Evolutionary conservation across 2,888 invertebrate species (phyloP).

Genomic region (Ecliptopera silaceata): DNA sequence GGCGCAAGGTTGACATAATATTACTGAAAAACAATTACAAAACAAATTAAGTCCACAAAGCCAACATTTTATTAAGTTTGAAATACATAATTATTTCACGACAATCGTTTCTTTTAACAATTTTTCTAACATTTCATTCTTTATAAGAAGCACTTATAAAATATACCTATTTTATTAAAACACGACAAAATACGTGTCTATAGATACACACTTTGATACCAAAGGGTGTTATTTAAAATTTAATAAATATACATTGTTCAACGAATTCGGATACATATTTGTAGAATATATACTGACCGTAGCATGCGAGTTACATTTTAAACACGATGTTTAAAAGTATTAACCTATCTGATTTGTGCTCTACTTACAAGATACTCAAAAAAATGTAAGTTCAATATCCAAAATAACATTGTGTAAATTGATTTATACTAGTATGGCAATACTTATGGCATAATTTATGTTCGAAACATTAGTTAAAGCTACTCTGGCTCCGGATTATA

Average conservation of each 20-base stretch:
- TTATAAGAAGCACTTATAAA: slow-evolving; percentile 53
- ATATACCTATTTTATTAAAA: slow-evolving; percentile 32
- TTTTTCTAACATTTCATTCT: slow-evolving; percentile 46
- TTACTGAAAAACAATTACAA: slow-evolving; percentile 35
- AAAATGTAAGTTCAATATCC: slow-evolving; percentile 13
- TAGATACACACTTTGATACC: slow-evolving; percentile 10
- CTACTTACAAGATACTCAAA: slow-evolving; percentile 8
- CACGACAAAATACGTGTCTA: slow-evolving; percentile 28
- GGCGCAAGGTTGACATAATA: not conserved
- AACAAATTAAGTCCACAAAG: slow-evolving; percentile 50
- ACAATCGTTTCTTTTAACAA: slow-evolving; percentile 47
- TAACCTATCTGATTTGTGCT: slow-evolving; percentile 23
- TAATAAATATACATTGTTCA: slow-evolving; percentile 16
- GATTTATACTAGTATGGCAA: slow-evolving; percentile 56
- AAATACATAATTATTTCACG: slow-evolving; percentile 49
- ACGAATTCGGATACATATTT: slow-evolving; percentile 5
- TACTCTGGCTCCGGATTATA: slow-evolving; percentile 47
- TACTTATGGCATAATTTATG: slow-evolving; percentile 62
- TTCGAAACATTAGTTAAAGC: slow-evolving; percentile 72
- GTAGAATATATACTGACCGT: slow-evolving; percentile 25
- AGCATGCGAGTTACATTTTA: slow-evolving; percentile 21
- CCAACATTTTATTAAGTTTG: slow-evolving; percentile 63
- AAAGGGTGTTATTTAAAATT: slow-evolving; percentile 13
- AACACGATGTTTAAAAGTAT: slow-evolving; percentile 23
- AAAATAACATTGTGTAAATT: slow-evolving; percentile 23